Conservation (phyloP, 2,113 vertebrate genomes). For the Pedionomus torquatus region DNA sequence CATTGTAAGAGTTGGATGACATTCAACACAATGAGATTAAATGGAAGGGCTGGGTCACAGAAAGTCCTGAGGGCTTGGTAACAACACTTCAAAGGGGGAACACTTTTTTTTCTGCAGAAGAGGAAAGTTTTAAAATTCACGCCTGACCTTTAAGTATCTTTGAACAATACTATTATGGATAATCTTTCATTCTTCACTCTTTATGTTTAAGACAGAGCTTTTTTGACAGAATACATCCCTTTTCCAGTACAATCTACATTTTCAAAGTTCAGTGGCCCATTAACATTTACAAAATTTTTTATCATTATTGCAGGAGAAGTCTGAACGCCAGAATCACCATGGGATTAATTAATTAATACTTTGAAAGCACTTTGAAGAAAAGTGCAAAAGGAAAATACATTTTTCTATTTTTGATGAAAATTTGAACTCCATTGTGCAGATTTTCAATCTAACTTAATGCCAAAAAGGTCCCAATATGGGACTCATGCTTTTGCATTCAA, state of each 20-base stretch:
- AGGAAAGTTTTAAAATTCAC: neutral
- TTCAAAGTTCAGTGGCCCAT: conserved; percentile 1
- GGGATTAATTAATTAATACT: conserved; percentile 41
- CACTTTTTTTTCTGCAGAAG: neutral
- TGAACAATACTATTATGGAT: neutral
- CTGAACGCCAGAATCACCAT: neutral
- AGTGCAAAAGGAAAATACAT: neutral
- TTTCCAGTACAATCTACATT: neutral
- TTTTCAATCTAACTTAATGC: neutral
- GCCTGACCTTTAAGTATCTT: conserved; percentile 24
- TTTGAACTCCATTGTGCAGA: neutral
- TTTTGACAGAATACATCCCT: neutral
- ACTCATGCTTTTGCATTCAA: neutral
- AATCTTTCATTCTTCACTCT: neutral
- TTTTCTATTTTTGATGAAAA: neutral
- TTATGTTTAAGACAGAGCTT: neutral
- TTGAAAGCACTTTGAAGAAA: neutral
- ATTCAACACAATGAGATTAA: neutral
- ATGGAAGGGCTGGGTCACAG: neutral
- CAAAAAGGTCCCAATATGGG: neutral
- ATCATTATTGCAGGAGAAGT: neutral
- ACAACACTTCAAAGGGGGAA: neutral
- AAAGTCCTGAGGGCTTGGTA: neutral
- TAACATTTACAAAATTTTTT: conserved; percentile 32
- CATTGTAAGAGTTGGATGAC: neutral